Evolutionary conservation across 1,140 invertebrate species (phyloP).

Genomic region (Eriocheir sinensis): DNA sequence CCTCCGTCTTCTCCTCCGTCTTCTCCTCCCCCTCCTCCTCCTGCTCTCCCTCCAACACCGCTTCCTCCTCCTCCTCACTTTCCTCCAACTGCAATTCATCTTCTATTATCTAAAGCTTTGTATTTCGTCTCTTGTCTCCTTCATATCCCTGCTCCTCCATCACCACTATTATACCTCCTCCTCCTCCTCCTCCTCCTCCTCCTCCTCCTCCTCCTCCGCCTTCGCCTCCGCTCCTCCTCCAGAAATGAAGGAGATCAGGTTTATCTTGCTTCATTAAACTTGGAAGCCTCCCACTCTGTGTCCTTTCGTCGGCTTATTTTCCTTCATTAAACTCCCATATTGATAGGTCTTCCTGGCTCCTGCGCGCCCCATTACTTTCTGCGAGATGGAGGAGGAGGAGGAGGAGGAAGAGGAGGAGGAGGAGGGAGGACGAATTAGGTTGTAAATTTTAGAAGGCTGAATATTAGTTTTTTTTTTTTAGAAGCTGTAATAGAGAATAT

Average conservation of each 20-base stretch:
- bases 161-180: neutral
- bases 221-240: neutral
- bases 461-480: neutral
- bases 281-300: neutral
- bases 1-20: neutral
- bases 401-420: neutral
- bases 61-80: neutral
- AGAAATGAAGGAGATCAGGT: constrained; percentile 44
- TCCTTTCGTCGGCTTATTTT: constrained; percentile 30
- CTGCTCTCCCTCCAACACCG: neutral
- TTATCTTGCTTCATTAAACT: constrained; percentile 46
- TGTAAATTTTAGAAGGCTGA: too few relatives aligned
- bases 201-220: neutral
- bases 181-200: neutral
- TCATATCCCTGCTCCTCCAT: neutral
- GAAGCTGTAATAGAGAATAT: neutral
- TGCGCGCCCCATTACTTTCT: constrained; percentile 24
- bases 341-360: constrained; percentile 22
- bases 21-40: neutral
- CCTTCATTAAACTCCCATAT: constrained; percentile 46
- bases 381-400: neutral
- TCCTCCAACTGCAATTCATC: neutral
- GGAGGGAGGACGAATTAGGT: too few relatives aligned
- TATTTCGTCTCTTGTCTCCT: neutral
- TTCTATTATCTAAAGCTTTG: neutral